Conservation (phyloP, 2,888 invertebrate species). For the Sinohyriopsis cumingii region DNA sequence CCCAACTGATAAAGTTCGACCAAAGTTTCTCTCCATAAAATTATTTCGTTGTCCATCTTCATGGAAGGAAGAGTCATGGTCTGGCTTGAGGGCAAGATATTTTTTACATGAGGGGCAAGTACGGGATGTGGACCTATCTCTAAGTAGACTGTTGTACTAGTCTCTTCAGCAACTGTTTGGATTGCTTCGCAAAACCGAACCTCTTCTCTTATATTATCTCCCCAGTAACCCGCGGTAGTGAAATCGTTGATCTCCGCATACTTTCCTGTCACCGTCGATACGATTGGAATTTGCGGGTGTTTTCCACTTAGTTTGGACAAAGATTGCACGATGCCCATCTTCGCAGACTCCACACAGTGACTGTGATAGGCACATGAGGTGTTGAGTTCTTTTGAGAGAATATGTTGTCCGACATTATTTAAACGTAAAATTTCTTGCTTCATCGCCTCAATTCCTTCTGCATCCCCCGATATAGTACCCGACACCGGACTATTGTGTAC, state of each 20-base stretch:
- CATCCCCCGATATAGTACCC: slow-evolving; percentile 44
- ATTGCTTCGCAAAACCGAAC: slow-evolving; percentile 43
- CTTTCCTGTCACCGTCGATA: slow-evolving; percentile 41
- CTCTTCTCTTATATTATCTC: slow-evolving; percentile 40
- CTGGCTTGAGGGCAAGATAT: slow-evolving; percentile 23
- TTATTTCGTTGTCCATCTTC: slow-evolving; percentile 20
- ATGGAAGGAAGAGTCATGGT: slow-evolving; percentile 18
- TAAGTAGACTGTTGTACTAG: slow-evolving; percentile 34
- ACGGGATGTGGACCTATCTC: slow-evolving; percentile 56
- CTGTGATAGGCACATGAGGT: slow-evolving; percentile 49
- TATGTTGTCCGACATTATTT: background rate
- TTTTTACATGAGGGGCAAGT: slow-evolving; percentile 31
- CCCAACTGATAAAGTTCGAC: slow-evolving; percentile 25
- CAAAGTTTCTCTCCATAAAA: slow-evolving; percentile 12
- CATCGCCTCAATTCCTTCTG: slow-evolving; percentile 24
- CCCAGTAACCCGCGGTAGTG: slow-evolving; percentile 41
- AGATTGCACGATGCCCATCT: slow-evolving; percentile 8
- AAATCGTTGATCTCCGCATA: slow-evolving; percentile 10
- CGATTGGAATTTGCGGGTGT: slow-evolving; percentile 17
- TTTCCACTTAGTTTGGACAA: background rate
- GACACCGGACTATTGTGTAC: slow-evolving; percentile 38
- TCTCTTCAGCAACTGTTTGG: slow-evolving; percentile 8
- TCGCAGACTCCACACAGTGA: slow-evolving; percentile 34
- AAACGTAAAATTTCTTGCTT: slow-evolving; percentile 17
- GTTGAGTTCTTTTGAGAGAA: slow-evolving; percentile 21